Evolutionary conservation across 2,797 vertebrate species (phyloP).

Genomic region (Botia almorhae): DNA sequence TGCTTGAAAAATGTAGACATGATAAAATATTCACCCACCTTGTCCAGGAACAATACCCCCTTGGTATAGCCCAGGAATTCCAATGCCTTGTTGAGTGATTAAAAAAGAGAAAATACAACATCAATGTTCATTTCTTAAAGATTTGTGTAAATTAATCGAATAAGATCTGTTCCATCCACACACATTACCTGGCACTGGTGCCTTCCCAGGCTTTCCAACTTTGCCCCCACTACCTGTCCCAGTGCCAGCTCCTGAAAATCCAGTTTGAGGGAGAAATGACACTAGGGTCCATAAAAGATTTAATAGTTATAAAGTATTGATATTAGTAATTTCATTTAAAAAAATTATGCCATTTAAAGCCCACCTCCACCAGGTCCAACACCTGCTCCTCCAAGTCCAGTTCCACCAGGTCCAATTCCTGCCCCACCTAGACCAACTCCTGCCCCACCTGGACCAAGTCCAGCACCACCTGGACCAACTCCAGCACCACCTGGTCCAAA

Average conservation of each 20-base stretch:
- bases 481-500: constrained; percentile 51
- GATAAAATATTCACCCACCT: constrained; percentile 72
- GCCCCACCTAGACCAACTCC: constrained; percentile 45
- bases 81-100: constrained; percentile 79
- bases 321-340: not conserved
- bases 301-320: not conserved
- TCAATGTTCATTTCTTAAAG: not conserved
- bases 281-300: constrained; percentile 24
- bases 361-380: constrained; percentile 54
- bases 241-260: constrained; percentile 69
- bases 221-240: constrained; percentile 58
- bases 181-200: constrained; percentile 80
- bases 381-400: constrained; percentile 37
- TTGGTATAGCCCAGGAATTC: constrained; percentile 89
- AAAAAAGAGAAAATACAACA: constrained; percentile 21
- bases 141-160: not conserved
- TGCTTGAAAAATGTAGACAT: not conserved
- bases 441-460: constrained; percentile 40
- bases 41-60: constrained; percentile 88
- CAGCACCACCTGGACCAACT: constrained; percentile 33
- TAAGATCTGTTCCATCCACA: not conserved
- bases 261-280: constrained; percentile 68
- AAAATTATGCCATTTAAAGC: constrained; percentile 40
- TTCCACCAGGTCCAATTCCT: constrained; percentile 52
- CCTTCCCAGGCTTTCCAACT: constrained; percentile 69